Base-by-base conservation (phyloP, 2,113 vertebrate species). In the Eolophus roseicapilla region DNA sequence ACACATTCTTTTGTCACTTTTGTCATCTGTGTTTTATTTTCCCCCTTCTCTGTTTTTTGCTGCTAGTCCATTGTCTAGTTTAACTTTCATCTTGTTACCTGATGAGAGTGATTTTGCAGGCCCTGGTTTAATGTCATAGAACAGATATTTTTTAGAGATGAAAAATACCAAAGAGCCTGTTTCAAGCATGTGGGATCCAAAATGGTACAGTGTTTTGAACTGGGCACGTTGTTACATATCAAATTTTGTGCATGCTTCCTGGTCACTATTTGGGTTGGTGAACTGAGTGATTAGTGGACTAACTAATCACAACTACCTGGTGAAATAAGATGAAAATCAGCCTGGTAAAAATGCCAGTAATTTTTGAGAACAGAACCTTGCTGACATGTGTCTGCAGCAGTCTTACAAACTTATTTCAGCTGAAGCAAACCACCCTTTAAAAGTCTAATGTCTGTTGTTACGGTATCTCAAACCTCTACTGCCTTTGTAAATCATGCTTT, bases 361-460 rank as follows among this genome's bases (percentile, higher is more conserved):
- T 44, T 90, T 85, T 63, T 79, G 59, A 94, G 52, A 87, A 24
- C 13, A 64, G 41, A 77, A 77, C 8, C 14, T 57, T 49, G 15
- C 28, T 78, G 62, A 55, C 0, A 0, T 81, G 20, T 7, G 1
- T 29, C 44, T 78, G 39, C 16, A 64, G 3, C 10, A 46, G n/a
- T 44, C 59, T 69, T 59, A 33, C 8, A 33, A 81, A 68, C 13
- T 76, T 78, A 28, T 14, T 82, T 75, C 46, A 88, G 52, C 67
- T 80, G 53, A 68, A 73, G 28, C 39, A 76, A 80, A 31, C n/a
- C 13, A 55, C 10, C 13, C 5, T 37, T 85, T 68, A 23, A 11
- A 70, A 85, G 29, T 50, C n/a, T 70, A 9, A 53, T 59, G 3
- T 46, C 52, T 76, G 15, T 81, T 91, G 14, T 63, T 14, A 69